phyloP scores from a whole-genome alignment of 2,797 vertebrate genomes.

The Sparidentex hasta region DNA sequence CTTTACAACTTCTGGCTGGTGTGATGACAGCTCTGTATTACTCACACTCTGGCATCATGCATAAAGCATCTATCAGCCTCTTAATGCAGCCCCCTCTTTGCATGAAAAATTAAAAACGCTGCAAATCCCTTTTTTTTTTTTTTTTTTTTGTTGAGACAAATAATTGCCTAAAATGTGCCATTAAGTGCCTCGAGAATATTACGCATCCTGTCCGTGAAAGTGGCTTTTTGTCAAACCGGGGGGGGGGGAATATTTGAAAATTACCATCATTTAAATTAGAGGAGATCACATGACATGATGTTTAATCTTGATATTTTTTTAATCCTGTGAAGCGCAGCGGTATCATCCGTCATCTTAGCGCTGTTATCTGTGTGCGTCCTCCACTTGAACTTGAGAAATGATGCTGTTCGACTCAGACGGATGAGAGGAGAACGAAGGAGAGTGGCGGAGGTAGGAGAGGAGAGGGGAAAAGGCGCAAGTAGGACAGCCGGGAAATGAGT shows the following conservation, averaged over 20 bases:
- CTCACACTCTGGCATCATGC: conserved; percentile 27
- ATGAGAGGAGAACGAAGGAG: conserved; percentile 13
- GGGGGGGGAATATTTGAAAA: background rate
- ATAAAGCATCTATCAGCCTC: conserved; percentile 25
- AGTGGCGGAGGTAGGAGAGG: background rate
- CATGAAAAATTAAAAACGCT: conserved; percentile 23
- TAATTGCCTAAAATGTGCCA: conserved; percentile 11
- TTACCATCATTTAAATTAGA: background rate
- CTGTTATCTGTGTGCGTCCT: conserved; percentile 10
- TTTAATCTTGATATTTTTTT: background rate
- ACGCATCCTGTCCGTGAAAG: conserved; percentile 3
- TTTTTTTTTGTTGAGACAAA: conserved; percentile 14
- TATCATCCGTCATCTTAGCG: background rate
- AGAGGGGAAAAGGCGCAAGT: conserved; percentile 14
- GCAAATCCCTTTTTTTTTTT: background rate
- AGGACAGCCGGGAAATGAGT: background rate
- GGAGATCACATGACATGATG: background rate
- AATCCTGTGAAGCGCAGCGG: background rate
- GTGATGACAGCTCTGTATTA: conserved; percentile 34
- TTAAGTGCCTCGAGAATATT: background rate
- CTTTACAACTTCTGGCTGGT: conserved; percentile 25
- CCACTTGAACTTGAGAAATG: conserved; percentile 10
- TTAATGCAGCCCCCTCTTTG: background rate
- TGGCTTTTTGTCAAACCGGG: background rate
- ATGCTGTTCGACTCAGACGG: conserved; percentile 3